A percentile compares a stretch with the other conserved stretches of the same genome.
Evolutionary conservation across 2,797 vertebrate species (phyloP).

Genomic region (Apodemus agrarius): DNA sequence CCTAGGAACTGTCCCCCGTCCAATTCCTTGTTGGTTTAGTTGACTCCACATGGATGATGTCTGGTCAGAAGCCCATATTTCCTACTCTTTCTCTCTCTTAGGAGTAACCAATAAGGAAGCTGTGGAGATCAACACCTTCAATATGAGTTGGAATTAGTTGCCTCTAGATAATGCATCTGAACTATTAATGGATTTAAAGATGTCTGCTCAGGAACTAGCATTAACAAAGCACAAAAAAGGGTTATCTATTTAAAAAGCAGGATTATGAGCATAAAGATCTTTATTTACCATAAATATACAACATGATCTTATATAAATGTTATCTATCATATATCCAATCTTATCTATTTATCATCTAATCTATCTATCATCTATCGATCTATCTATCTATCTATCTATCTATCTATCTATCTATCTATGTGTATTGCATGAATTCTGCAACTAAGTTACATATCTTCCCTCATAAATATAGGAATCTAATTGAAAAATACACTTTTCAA

Average conservation of each 20-base stretch:
- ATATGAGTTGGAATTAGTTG: not conserved
- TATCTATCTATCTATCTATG: no score
- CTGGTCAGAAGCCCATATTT: not conserved
- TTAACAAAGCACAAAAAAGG: not conserved
- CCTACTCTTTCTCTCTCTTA: not conserved
- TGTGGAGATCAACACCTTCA: not conserved
- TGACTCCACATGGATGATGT: not conserved
- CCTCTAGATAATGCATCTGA: not conserved
- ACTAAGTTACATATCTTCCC: not conserved
- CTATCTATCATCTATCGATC: no score
- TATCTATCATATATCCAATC: not conserved
- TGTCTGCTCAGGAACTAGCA: not conserved
- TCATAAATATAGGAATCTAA: not conserved
- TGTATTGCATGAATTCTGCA: not conserved
- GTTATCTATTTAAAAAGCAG: not conserved
- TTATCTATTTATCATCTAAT: no score
- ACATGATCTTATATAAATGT: not conserved
- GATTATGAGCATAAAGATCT: not conserved
- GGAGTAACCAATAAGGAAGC: not conserved
- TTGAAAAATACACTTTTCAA: not conserved
- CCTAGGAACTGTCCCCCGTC: not conserved
- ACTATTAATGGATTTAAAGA: not conserved
- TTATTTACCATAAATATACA: not conserved
- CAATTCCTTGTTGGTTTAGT: not conserved
- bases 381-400: no score